Evolutionary conservation across 2,113 vertebrate genomes (phyloP), one percentile per base, ranked within the genome.

Genomic region (Pterocles burchelli): DNA sequence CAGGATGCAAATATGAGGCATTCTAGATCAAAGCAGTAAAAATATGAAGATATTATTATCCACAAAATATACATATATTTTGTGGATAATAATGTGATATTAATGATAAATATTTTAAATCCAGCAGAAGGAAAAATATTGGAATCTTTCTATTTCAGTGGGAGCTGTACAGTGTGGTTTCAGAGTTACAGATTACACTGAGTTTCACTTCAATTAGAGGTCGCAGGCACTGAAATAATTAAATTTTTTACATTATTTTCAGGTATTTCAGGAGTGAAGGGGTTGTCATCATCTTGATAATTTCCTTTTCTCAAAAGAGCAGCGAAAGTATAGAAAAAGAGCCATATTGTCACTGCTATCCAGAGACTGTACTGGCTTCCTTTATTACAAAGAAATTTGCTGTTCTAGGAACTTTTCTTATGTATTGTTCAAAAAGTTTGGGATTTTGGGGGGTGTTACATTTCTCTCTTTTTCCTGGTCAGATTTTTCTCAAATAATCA

Each of bases 1-100:
- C 87, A 83, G 66, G 71, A 88, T 96, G 89, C 89, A 96, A 96
- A 91, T 90, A 76, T 20, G 63, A 95, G 46, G 59, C 36, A 71
- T 80, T 94, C 78, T 63, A 90, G 73, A 94, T 94, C 59, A 91
- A 96, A 94, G 85, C 34, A 6, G 8, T 73, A 85, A 88, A 95
- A 94, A 79, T 48, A 66, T 48, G 34, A 94, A 88, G 71, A 66
- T 85, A 29, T 13, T 70, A 43, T 72, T 73, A 80, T 77, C 24
- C 11, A 46, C 54, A 66, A 93, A 83, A 71, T 33, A 71, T 55
- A 61, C 33, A 59, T n/a, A n/a, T n/a, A n/a, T n/a, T n/a, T n/a
- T n/a, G n/a, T n/a, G n/a, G n/a, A n/a, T n/a, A n/a, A n/a, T n/a
- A n/a, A n/a, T n/a, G 7, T 88, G 34, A 41, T 74, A 85, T 29